Conservation (phyloP, 2,888 invertebrate species). For the Aporophyla nigra region DNA sequence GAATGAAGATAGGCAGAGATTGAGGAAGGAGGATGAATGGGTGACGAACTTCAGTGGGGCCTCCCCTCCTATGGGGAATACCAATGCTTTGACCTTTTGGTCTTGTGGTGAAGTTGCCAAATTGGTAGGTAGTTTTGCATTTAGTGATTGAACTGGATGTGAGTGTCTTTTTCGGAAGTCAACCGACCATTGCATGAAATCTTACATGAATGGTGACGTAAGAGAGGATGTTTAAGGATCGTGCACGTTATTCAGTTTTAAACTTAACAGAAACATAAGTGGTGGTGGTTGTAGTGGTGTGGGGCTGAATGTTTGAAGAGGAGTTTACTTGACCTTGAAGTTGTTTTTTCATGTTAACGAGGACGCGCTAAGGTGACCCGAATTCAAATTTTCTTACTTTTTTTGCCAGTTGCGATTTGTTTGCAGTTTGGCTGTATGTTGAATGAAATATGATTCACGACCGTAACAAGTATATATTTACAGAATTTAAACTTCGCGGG, state of each 20-base stretch:
- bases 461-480: no score
- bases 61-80: slow-evolving; percentile 69
- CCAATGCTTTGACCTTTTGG: slow-evolving; percentile 74
- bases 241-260: neutral
- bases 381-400: no score
- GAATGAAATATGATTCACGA: no score
- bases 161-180: neutral
- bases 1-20: slow-evolving; percentile 63
- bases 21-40: slow-evolving; percentile 72
- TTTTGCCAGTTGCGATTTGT: no score
- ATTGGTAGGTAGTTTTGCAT: slow-evolving; percentile 37
- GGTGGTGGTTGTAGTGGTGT: no score
- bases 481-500: no score
- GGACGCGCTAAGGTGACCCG: no score
- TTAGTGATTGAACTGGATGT: neutral
- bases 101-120: slow-evolving; percentile 48
- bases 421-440: no score
- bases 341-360: neutral
- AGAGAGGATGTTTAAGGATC: neutral
- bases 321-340: neutral
- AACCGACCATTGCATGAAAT: neutral
- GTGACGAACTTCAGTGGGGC: slow-evolving; percentile 67
- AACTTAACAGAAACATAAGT: no score
- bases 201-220: no score
- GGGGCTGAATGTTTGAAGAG: neutral